Evolutionary conservation across 2,888 invertebrate genomes (phyloP).

Genomic region (Ametastegia equiseti): DNA sequence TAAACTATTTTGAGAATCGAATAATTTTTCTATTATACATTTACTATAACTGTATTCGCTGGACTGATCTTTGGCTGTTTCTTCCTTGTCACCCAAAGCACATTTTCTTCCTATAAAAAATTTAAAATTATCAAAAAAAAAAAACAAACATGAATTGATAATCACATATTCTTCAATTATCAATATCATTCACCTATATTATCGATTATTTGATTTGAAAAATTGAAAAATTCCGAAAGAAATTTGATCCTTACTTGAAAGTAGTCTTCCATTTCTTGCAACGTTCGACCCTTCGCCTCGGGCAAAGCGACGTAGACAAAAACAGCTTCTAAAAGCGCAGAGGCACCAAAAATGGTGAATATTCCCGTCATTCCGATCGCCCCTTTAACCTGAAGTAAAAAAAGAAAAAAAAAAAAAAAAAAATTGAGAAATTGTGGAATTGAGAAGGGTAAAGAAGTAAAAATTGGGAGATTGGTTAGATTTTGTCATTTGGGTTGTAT

Average conservation of each 20-base stretch:
- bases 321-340: conserved; percentile 81
- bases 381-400: conserved; percentile 59
- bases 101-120: conserved; percentile 65
- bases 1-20: neutral
- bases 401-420: neutral
- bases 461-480: neutral
- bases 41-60: conserved; percentile 3
- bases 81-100: conserved; percentile 67
- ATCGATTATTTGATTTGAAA: neutral
- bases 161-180: neutral
- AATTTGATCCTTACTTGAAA: conserved; percentile 78
- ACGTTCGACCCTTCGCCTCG: conserved; percentile 85
- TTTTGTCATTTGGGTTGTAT: neutral
- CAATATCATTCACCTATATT: neutral
- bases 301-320: conserved; percentile 84
- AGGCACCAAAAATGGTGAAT: conserved; percentile 83
- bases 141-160: neutral
- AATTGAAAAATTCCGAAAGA: neutral
- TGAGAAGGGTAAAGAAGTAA: conserved; percentile 32
- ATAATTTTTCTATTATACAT: neutral
- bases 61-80: conserved; percentile 52
- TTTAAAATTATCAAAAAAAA: too few relatives aligned
- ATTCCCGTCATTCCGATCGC: conserved; percentile 82
- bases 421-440: conserved; percentile 54
- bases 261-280: conserved; percentile 88